A percentile compares a stretch with the other conserved stretches of the same genome.
These are phyloP conservation scores for Choristoneura fumiferana DNA, from an alignment of 1,140 invertebrate genomes.

Conservation along the genomic window DNA sequence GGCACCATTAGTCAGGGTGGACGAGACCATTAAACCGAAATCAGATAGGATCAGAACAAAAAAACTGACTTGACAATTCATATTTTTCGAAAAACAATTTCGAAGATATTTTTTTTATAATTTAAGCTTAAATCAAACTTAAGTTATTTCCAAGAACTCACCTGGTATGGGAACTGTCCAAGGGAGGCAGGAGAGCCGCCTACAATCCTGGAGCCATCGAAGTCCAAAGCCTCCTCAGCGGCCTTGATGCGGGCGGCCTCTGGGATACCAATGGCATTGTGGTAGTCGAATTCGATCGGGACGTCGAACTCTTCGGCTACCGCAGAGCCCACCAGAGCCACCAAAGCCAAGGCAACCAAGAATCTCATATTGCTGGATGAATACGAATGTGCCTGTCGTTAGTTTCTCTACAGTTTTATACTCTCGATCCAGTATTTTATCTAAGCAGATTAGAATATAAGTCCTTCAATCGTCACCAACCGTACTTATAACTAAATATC, in stretches of 20 bases:
- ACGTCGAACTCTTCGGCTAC: neutral
- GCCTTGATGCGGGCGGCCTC: constrained; percentile 16
- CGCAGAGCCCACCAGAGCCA: neutral
- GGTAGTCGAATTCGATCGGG: constrained; percentile 8
- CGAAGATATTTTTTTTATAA: no score
- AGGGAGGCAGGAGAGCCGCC: neutral
- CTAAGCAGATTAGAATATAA: no score
- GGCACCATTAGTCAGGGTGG: constrained; percentile 12
- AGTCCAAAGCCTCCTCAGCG: neutral
- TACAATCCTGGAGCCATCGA: constrained; percentile 17
- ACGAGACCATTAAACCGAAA: neutral
- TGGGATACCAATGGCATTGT: constrained; percentile 10
- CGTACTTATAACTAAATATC: no score
- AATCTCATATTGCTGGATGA: neutral
- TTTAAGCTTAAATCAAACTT: no score
- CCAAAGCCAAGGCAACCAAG: neutral
- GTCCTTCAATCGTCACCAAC: no score
- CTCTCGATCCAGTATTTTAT: no score
- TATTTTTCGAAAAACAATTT: no score
- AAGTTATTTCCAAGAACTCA: no score
- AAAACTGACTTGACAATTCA: no score
- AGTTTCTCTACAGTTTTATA: no score
- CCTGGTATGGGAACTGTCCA: constrained; percentile 1
- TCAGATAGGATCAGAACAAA: no score
- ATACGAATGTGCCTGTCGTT: no score